Evolutionary conservation across 1,140 invertebrate species (phyloP), one percentile per base, ranked within the genome.

Genomic region (Aphelinus certus): DNA sequence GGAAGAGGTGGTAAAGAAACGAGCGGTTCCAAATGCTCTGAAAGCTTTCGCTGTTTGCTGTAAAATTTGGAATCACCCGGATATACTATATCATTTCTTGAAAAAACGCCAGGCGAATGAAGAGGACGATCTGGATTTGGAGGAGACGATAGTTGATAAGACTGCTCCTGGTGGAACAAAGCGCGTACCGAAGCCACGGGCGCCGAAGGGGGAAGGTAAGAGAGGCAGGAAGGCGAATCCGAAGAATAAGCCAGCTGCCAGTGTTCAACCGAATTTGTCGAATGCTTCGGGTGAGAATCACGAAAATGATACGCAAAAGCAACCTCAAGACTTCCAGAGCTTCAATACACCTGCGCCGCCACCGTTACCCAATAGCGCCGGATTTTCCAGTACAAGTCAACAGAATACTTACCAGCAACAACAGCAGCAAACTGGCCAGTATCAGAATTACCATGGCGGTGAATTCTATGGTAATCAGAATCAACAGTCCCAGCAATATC

Each of bases 31-130:
- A 4, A 99, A 99, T 90, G 97, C 98, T 1, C 89, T 99, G 7
- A 98, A 98, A 86, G 97, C 98, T 3, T 99, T 99, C 88, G 96
- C 98, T 57, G 96, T 99, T 67, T 99, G 98, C 86, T 98, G 97
- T 83, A 99, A 99, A 89, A 99, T 99, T 78, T 99, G 98, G 97
- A 99, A 99, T 85, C 98, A 99, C 89, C 98, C 98, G 0, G 98
- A 99, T 88, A 94, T 99, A 64, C 85, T 99, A 49, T 97, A 97
- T 83, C 94, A 97, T 84, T 95, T 97, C 83, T 84, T 98, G 61
- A 93, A 93, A 81, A 96, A 97, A 83, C 91, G 94, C 71, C 92
- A 92, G 79, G 91, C 91, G 64, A 92, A 92, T 47, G 95, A 95
- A 78, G 94, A 95, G 57, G 92, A 96, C 79, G 97, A 98, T 89